Evolutionary conservation across 2,113 vertebrate genomes (phyloP), one percentile per base, ranked within the genome.

Genomic region (Asarcornis scutulata): DNA sequence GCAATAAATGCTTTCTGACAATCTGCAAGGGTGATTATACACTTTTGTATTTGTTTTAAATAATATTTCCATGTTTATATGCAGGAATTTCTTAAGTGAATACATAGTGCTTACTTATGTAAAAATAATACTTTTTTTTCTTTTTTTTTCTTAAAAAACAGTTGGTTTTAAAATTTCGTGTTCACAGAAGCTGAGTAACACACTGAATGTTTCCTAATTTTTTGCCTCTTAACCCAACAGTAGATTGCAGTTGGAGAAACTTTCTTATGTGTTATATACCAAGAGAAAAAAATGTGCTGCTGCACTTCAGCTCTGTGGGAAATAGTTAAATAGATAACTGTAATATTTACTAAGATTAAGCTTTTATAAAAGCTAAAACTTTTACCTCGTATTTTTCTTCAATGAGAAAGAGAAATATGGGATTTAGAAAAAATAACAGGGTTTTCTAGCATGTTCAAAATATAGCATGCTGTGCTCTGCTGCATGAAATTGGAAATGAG

Each of bases 1-100:
- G 22, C 84, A 95, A 32, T 83, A 88, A 60, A 62, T 78, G 60
- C 86, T 95, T 86, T 96, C 83, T 83, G 80, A 91, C 92, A 95
- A 93, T 81, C 83, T 92, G 86, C 83, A 93, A 89, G 86, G 75
- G 55, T 60, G 55, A 68, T 90, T 55, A 88, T 11, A 12, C 78
- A 81, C 69, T 71, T 83, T 11, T 36, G 40, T 78, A 32, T 71
- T 78, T 77, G 44, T 77, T 91, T 83, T 20, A 92, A 94, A 75
- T 60, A 4, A 6, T 59, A 81, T 69, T 81, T 83, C 56, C 31
- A n/a, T 40, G 25, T 7, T 83, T 73, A 83, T 50, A 69, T 8
- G 13, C 26, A 66, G 55, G 58, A 66, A 31, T 81, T 77, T 81
- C 55, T 56, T 59, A 85, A 81, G 59, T 59, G 63, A 74, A 50